phyloP scores from a whole-genome alignment of 1,140 invertebrate species.

The Drosophila repleta region DNA sequence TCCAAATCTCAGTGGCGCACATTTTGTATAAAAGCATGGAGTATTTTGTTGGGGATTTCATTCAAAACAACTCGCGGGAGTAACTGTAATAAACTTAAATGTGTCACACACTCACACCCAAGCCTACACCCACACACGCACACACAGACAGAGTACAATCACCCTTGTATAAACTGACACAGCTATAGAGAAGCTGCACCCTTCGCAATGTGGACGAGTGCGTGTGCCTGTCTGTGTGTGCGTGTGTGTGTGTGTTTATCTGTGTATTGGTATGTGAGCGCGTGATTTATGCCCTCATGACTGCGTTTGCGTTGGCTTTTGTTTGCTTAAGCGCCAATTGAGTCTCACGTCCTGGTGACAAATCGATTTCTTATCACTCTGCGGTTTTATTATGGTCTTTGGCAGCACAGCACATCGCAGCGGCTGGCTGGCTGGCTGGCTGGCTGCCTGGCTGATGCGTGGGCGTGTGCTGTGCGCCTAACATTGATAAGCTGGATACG shows the following conservation, averaged over 20 bases:
- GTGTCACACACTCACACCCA: conserved; percentile 31
- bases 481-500: conserved; percentile 52
- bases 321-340: conserved; percentile 78
- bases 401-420: conserved; percentile 28
- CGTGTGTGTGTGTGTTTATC: not conserved
- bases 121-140: conserved; percentile 6
- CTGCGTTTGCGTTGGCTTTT: conserved; percentile 58
- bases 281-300: conserved; percentile 71
- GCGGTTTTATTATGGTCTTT: conserved; percentile 62
- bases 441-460: not conserved
- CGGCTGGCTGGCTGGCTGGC: not conserved
- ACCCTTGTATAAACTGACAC: conserved; percentile 19
- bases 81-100: conserved; percentile 73
- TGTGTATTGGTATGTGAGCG: conserved; percentile 34
- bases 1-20: conserved; percentile 57
- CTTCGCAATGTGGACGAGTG: not conserved
- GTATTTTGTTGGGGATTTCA: conserved; percentile 73
- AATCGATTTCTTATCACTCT: conserved; percentile 80
- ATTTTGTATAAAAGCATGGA: conserved; percentile 55
- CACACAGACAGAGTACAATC: conserved; percentile 23
- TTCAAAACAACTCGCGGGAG: conserved; percentile 62
- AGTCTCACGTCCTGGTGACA: conserved; percentile 75
- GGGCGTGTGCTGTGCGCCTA: conserved; percentile 31
- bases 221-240: not conserved
- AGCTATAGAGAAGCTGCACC: conserved; percentile 12